phyloP scores from a whole-genome alignment of 2,113 vertebrate genomes.

The Boulengeromyrus knoepffleri region DNA sequence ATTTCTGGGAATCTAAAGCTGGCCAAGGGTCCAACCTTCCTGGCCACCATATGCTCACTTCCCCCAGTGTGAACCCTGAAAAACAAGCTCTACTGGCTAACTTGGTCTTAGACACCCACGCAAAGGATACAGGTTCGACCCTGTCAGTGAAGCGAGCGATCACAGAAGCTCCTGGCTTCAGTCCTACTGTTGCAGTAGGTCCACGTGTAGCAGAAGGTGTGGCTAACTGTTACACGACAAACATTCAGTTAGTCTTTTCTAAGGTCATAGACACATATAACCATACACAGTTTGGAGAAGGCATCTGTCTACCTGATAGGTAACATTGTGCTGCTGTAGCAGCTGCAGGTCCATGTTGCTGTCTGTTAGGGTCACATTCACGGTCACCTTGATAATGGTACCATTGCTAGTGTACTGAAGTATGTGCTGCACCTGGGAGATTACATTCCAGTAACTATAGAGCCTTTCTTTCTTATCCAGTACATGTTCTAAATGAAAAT shows the following conservation, averaged over 20 bases:
- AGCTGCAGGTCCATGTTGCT: conserved; percentile 30
- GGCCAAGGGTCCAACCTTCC: background rate
- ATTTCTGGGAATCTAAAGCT: background rate
- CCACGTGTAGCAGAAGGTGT: conserved; percentile 21
- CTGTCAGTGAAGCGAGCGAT: conserved; percentile 42
- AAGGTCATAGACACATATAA: background rate
- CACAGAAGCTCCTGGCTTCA: conserved; percentile 42
- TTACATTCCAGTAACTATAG: background rate
- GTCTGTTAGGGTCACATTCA: conserved; percentile 36
- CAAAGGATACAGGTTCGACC: conserved; percentile 54
- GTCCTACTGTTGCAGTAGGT: conserved; percentile 35
- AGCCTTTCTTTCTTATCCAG: background rate
- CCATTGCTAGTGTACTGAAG: conserved; percentile 51
- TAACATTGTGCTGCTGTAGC: conserved; percentile 47
- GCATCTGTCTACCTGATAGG: conserved; percentile 49
- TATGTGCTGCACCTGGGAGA: conserved; percentile 53
- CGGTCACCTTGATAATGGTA: conserved; percentile 33
- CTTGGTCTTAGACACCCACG: background rate
- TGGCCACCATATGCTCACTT: background rate
- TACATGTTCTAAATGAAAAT: background rate
- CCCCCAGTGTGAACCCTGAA: background rate
- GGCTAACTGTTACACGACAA: conserved; percentile 36
- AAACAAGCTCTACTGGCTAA: background rate
- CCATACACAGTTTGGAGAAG: background rate
- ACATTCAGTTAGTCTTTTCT: background rate